Evolutionary conservation across 2,113 vertebrate species (phyloP).

Genomic region (Platanista minor): DNA sequence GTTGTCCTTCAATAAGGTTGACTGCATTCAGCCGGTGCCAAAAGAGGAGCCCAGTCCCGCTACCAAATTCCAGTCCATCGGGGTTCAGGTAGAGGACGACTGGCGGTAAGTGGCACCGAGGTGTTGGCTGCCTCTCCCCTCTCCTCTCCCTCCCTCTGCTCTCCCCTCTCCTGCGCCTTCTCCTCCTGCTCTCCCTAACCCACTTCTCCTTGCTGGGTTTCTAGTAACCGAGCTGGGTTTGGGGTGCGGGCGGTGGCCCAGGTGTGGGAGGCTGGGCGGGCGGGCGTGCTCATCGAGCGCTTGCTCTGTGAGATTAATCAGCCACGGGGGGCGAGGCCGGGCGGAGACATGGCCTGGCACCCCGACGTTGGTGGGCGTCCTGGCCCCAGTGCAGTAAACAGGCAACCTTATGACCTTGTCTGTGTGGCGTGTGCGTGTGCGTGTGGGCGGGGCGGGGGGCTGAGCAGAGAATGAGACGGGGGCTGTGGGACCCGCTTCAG

Average conservation of each 20-base stretch:
- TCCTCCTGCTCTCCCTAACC: slow-evolving; percentile 65
- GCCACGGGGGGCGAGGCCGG: not conserved
- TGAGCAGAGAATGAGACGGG: slow-evolving; percentile 71
- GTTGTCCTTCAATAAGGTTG: slow-evolving; percentile 89
- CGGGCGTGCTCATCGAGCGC: slow-evolving; percentile 18
- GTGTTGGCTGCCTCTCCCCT: slow-evolving; percentile 60
- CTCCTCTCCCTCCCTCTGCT: slow-evolving; percentile 63
- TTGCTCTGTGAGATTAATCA: slow-evolving; percentile 69
- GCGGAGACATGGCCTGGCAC: slow-evolving; percentile 37
- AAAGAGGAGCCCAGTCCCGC: slow-evolving; percentile 93
- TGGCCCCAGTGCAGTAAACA: slow-evolving; percentile 81
- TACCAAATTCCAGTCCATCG: slow-evolving; percentile 98
- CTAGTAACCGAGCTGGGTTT: slow-evolving; percentile 70
- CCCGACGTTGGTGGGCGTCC: slow-evolving; percentile 68
- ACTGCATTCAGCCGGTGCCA: slow-evolving; percentile 96
- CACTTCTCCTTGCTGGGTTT: slow-evolving; percentile 71
- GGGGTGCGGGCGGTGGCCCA: slow-evolving; percentile 61
- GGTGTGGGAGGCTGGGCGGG: slow-evolving; percentile 57
- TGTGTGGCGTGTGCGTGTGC: slow-evolving; percentile 74
- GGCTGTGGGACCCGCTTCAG: slow-evolving; percentile 74
- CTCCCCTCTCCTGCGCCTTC: slow-evolving; percentile 50
- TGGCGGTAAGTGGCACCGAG: slow-evolving; percentile 93
- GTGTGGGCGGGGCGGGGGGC: slow-evolving; percentile 54
- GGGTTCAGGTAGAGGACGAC: slow-evolving; percentile 99
- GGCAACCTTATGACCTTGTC: slow-evolving; percentile 82